phyloP scores from a whole-genome alignment of 2,797 vertebrate genomes.

The Poeciliopsis paucimaculata region DNA sequence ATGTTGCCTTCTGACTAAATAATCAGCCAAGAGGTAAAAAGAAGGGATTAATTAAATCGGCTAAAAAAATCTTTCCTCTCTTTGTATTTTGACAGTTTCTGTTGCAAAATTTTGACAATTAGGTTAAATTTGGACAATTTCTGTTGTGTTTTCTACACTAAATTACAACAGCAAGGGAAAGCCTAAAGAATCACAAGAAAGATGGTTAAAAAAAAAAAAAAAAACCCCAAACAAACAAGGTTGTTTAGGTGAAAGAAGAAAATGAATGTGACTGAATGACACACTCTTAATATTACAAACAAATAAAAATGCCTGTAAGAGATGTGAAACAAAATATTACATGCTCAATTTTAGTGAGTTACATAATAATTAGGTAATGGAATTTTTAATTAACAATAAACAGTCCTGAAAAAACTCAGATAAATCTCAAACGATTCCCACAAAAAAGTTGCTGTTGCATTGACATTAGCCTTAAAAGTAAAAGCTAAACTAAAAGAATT shows the following conservation, averaged over 20 bases:
- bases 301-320: not conserved
- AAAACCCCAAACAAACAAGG: no score
- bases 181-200: no score
- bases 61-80: no score
- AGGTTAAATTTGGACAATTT: no score
- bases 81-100: no score
- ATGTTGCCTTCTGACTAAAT: not conserved
- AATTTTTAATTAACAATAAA: not conserved
- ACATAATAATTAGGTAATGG: not conserved
- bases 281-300: not conserved
- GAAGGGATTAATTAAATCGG: no score
- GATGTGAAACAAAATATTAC: not conserved
- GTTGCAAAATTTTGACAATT: no score
- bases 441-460: not conserved
- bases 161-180: no score
- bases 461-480: not conserved
- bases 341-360: not conserved
- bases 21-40: no score
- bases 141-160: no score
- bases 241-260: not conserved
- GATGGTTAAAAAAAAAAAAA: no score
- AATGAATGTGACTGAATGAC: not conserved
- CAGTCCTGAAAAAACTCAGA: not conserved
- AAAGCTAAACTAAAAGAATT: not conserved
- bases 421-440: not conserved